phyloP scores from a whole-genome alignment of 2,797 vertebrate species.

The Anguilla anguilla region DNA sequence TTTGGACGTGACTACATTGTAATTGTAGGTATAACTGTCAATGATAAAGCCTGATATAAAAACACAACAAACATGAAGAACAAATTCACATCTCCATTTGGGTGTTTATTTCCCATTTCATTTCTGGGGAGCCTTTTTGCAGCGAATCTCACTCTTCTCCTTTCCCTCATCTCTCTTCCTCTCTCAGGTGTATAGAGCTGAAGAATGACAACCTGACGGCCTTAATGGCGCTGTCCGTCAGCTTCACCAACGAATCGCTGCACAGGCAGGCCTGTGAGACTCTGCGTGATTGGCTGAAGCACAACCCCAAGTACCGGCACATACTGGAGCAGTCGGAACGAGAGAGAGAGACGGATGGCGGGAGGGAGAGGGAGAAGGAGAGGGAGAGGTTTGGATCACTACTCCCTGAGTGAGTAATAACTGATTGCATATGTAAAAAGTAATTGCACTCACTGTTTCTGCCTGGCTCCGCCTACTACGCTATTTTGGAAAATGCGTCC shows the following conservation, averaged over 20 bases:
- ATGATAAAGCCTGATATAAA: background rate
- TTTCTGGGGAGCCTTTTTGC: background rate
- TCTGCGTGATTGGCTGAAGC: slow-evolving; percentile 89
- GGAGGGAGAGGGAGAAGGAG: slow-evolving; percentile 68
- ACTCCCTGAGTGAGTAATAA: slow-evolving; percentile 88
- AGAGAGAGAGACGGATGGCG: slow-evolving; percentile 54
- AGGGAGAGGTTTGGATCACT: slow-evolving; percentile 84
- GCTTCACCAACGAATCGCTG: slow-evolving; percentile 96
- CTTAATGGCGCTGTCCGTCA: slow-evolving; percentile 94
- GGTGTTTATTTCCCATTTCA: background rate
- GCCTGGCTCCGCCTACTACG: no score
- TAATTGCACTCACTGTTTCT: no score
- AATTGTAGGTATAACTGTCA: background rate
- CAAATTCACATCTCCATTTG: background rate
- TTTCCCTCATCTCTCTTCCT: background rate
- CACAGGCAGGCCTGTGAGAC: slow-evolving; percentile 97
- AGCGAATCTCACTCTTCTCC: background rate
- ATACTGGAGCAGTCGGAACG: slow-evolving; percentile 77
- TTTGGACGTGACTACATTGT: background rate
- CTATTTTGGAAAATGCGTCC: no score
- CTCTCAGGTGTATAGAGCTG: slow-evolving; percentile 88
- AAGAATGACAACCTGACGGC: slow-evolving; percentile 92
- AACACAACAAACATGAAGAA: background rate
- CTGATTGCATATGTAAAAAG: no score
- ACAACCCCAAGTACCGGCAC: slow-evolving; percentile 82